A percentile compares a stretch with the other conserved stretches of the same genome.
These are phyloP conservation scores for Nerophis lumbriciformis DNA, from an alignment of 2,113 vertebrate genomes.

Conservation along the genomic window DNA sequence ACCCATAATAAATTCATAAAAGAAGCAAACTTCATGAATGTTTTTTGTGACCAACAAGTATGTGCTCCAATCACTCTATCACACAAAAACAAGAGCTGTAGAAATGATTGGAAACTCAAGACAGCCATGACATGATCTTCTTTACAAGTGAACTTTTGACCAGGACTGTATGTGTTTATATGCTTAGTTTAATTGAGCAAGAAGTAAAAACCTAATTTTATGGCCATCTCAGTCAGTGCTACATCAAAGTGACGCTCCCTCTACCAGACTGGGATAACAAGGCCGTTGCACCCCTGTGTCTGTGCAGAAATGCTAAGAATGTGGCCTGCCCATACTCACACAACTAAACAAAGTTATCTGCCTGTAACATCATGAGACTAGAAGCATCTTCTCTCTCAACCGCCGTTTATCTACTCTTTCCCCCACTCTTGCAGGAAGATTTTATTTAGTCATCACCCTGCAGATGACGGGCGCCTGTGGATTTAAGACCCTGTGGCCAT, in stretches of 20 bases:
- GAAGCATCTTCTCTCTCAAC: constrained; percentile 36
- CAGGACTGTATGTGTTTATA: background rate
- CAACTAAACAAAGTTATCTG: constrained; percentile 61
- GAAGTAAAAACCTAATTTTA: no score
- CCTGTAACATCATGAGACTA: constrained; percentile 54
- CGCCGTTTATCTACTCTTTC: constrained; percentile 48
- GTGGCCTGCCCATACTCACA: constrained; percentile 38
- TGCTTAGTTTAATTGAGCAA: background rate
- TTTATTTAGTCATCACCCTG: constrained; percentile 50
- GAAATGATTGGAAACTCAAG: no score
- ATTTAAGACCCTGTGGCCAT: constrained; percentile 46
- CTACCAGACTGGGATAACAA: constrained; percentile 14
- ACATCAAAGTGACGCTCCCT: background rate
- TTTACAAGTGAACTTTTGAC: no score
- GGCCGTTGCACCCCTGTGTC: constrained; percentile 18
- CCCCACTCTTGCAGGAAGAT: constrained; percentile 41
- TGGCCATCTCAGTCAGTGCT: background rate
- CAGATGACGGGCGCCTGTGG: constrained; percentile 39
- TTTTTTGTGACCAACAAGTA: no score
- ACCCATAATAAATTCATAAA: no score
- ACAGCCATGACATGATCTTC: no score
- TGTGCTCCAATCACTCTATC: no score
- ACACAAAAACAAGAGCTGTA: no score
- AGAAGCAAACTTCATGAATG: no score
- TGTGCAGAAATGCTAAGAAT: constrained; percentile 43